phyloP scores from a whole-genome alignment of 2,113 vertebrate genomes.

The Bombycilla garrulus region DNA sequence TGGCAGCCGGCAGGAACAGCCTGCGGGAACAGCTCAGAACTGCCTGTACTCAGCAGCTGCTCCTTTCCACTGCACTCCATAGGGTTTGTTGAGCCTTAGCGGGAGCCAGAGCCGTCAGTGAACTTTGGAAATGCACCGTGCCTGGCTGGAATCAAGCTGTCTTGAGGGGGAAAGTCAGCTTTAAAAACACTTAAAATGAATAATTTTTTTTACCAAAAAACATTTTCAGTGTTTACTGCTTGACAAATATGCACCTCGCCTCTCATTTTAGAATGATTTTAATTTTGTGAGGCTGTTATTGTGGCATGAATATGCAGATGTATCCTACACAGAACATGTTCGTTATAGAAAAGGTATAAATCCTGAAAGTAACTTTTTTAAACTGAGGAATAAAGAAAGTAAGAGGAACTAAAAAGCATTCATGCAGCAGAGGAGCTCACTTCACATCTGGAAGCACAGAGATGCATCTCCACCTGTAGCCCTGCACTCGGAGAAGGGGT shows the following conservation, averaged over 20 bases:
- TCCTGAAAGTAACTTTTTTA: neutral
- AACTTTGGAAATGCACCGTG: neutral
- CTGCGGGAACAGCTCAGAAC: neutral
- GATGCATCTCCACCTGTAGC: too few species aligned
- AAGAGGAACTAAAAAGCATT: neutral
- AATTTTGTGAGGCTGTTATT: neutral
- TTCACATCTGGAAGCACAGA: neutral
- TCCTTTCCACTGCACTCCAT: neutral
- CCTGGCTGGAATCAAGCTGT: neutral
- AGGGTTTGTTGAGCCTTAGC: neutral
- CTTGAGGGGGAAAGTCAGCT: neutral
- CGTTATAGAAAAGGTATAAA: neutral
- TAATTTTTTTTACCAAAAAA: neutral
- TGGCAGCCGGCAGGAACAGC: neutral
- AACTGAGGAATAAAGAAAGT: neutral
- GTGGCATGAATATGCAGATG: neutral
- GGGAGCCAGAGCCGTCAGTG: neutral
- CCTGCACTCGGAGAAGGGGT: neutral
- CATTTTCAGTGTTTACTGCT: neutral
- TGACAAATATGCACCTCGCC: neutral
- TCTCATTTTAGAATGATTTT: neutral
- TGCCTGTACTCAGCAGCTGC: neutral
- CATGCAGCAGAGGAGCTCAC: fast-evolving
- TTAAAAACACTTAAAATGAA: neutral
- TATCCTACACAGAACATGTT: neutral